Conservation (phyloP, 2,888 invertebrate species). For the Platycnemis pennipes region DNA sequence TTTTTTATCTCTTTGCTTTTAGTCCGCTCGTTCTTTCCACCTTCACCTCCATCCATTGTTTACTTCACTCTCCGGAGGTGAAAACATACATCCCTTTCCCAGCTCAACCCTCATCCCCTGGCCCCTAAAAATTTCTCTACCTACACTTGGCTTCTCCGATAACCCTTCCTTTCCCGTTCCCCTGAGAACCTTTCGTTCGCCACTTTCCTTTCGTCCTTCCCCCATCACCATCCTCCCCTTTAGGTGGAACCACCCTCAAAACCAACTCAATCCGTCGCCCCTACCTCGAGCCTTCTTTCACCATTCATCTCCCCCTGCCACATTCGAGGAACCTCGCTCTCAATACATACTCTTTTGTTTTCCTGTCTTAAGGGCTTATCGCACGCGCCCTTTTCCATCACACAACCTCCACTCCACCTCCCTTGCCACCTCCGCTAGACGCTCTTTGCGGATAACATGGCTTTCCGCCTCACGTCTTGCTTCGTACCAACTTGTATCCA, state of each 20-base stretch:
- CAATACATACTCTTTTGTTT: slow-evolving; percentile 16
- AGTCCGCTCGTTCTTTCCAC: not conserved
- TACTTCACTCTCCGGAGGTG: slow-evolving; percentile 7
- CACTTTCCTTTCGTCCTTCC: not conserved
- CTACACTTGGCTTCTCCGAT: not conserved
- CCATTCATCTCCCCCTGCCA: not conserved
- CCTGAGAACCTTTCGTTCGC: not conserved
- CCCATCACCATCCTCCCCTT: not conserved
- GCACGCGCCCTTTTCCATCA: not conserved
- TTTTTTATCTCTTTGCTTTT: not conserved
- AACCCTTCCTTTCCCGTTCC: not conserved
- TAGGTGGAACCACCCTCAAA: not conserved
- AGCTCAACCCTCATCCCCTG: not conserved
- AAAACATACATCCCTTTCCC: slow-evolving; percentile 30
- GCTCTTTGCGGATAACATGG: not conserved
- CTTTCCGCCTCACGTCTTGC: not conserved
- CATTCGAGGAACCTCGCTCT: not conserved
- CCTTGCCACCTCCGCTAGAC: not conserved
- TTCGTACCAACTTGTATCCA: not conserved
- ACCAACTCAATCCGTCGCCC: not conserved
- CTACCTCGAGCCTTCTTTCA: not conserved
- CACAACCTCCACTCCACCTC: not conserved
- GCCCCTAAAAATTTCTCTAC: not conserved
- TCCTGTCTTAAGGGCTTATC: slow-evolving; percentile 27
- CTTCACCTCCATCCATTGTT: slow-evolving; percentile 28